These are phyloP conservation scores for Taurulus bubalis DNA, from an alignment of 2,113 vertebrate genomes.

Conservation along the genomic window DNA sequence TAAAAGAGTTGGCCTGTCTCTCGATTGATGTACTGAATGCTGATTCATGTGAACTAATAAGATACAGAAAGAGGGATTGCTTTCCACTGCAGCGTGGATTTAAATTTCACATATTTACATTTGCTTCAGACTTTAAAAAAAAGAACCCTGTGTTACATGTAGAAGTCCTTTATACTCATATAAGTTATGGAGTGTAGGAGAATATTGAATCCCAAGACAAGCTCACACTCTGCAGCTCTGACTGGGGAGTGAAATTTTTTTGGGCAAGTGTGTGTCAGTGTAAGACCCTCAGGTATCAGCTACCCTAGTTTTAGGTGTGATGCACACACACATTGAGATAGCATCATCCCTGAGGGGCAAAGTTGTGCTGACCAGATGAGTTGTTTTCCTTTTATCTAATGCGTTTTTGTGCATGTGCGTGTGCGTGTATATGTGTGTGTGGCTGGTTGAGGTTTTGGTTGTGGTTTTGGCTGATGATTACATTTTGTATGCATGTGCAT, in stretches of 20 bases:
- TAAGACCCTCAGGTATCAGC: constrained; percentile 71
- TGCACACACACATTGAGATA: constrained; percentile 49
- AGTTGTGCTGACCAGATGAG: constrained; percentile 77
- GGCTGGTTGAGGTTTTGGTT: constrained; percentile 22
- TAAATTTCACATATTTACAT: constrained; percentile 31
- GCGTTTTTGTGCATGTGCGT: constrained; percentile 1
- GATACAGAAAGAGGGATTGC: constrained; percentile 29
- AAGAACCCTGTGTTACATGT: constrained; percentile 19
- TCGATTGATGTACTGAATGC: constrained; percentile 41
- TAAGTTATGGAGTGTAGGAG: constrained; percentile 4
- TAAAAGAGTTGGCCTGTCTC: constrained; percentile 4
- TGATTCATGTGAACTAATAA: constrained; percentile 39
- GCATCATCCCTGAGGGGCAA: constrained; percentile 65
- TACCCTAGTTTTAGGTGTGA: constrained; percentile 54
- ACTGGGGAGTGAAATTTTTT: constrained; percentile 8
- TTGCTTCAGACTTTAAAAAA: constrained; percentile 26
- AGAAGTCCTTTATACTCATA: constrained; percentile 30
- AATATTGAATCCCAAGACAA: constrained; percentile 49
- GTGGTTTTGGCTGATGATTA: constrained; percentile 20
- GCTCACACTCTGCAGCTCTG: constrained; percentile 23
- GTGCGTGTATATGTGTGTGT: not conserved
- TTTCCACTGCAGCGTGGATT: constrained; percentile 30
- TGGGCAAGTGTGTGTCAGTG: constrained; percentile 9
- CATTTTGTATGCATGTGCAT: constrained; percentile 17
- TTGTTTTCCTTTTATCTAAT: constrained; percentile 66